A percentile compares a stretch with the other conserved stretches of the same genome.
These are phyloP conservation scores for Cyprinodon tularosa DNA, from an alignment of 2,113 vertebrate genomes.

Conservation along the genomic window DNA sequence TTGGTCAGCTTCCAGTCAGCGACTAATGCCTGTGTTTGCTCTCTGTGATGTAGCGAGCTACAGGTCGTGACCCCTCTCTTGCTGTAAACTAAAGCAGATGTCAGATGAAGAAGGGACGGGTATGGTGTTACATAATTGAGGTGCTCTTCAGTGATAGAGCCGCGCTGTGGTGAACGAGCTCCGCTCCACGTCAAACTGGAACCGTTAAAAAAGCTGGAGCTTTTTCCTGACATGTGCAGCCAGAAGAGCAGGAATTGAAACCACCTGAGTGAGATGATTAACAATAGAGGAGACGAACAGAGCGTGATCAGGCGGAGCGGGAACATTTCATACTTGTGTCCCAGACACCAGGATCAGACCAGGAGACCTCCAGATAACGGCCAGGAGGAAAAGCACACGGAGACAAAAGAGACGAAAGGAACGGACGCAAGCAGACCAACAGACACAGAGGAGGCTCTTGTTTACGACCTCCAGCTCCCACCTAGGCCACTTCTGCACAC, in stretches of 20 bases:
- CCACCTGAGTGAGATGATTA: slow-evolving; percentile 48
- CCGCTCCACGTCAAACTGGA: background rate
- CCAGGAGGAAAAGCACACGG: slow-evolving; percentile 32
- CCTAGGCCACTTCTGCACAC: slow-evolving; percentile 20
- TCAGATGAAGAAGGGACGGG: slow-evolving; percentile 40
- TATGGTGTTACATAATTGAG: slow-evolving; percentile 57
- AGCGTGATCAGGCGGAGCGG: slow-evolving; percentile 20
- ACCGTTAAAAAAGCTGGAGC: background rate
- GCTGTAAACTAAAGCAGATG: slow-evolving; percentile 70
- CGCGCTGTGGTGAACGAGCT: background rate
- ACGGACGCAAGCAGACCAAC: slow-evolving; percentile 43
- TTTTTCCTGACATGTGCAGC: slow-evolving; percentile 14
- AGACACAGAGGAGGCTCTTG: slow-evolving; percentile 66
- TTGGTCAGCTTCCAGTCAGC: slow-evolving; percentile 28
- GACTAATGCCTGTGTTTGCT: slow-evolving; percentile 25
- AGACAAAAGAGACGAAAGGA: slow-evolving; percentile 15
- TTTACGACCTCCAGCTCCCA: slow-evolving; percentile 67
- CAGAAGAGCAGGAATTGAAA: slow-evolving; percentile 21
- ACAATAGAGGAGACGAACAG: slow-evolving; percentile 7
- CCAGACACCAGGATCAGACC: slow-evolving; percentile 29
- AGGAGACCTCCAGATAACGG: slow-evolving; percentile 48
- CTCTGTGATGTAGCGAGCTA: slow-evolving; percentile 38
- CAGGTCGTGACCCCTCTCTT: slow-evolving; percentile 35
- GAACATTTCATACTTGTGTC: slow-evolving; percentile 55
- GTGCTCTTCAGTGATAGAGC: slow-evolving; percentile 16